Evolutionary conservation across 2,888 invertebrate species (phyloP), one percentile per base, ranked within the genome.

Genomic region (Hydropsyche betteni): DNA sequence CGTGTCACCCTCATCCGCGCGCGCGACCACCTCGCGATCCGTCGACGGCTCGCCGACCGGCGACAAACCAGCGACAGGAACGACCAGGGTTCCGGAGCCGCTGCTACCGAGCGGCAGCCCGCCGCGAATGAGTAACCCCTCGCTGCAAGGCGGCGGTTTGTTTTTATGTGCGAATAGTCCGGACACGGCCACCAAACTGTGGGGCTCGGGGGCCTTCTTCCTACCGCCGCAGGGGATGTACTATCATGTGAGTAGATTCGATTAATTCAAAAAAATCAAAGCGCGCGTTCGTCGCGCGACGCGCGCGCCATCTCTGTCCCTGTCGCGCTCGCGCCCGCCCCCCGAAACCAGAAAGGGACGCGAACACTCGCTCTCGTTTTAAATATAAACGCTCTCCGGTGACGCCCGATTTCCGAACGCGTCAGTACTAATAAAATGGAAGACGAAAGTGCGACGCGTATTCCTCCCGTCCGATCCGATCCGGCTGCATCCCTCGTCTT

Each of bases 151-250:
- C 78, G 79, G 78, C 69, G 78, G 76, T 74, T 74, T 78, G 75
- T 78, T 78, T 88, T 88, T 83, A 88, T 89, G 88, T 86, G 85
- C 83, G 84, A 85, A 83, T 86, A 86, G 88, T 88, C 86, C 87
- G 86, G 83, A 89, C 88, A 90, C 89, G 92, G 91, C 94, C 92
- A 92, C 92, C 95, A 95, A 95, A 92, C 95, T 96, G 95, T 96
- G 95, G 95, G 95, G 95, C 90, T 93, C 95, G 89, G 95, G 95
- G 91, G 94, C 95, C 88, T 95, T 94, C 90, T 95, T 95, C 90
- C 93, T 95, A 92, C 94, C 95, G 92, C 94, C 94, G 89, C 95
- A 95, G 93, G 95, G 95, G 92, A 94, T 95, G 92, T 95, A 95
- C 90, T 96, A 95, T 91, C 95, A 95, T 92, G 95, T 95, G 90